These are phyloP conservation scores for Mimachlamys varia DNA, from an alignment of 2,888 invertebrate species.

Conservation along the genomic window DNA sequence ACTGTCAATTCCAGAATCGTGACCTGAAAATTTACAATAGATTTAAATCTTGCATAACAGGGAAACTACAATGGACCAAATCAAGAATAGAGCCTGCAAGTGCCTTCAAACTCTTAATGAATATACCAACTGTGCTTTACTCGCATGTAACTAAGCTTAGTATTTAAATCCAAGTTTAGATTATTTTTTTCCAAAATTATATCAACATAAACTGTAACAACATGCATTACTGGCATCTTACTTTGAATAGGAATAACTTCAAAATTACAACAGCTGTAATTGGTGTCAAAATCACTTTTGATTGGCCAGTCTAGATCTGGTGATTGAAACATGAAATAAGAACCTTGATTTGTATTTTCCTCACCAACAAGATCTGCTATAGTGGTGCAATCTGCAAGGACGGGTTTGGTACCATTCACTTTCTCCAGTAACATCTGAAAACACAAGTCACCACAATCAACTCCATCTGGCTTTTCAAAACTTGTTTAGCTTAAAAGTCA, in stretches of 20 bases:
- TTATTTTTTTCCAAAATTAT: no score
- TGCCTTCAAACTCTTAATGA: no score
- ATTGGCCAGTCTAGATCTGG: not conserved
- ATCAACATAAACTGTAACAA: no score
- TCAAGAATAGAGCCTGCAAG: no score
- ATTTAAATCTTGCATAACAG: no score
- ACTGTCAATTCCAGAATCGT: slow-evolving; percentile 59
- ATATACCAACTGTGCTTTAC: no score
- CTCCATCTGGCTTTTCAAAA: not conserved
- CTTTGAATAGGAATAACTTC: no score
- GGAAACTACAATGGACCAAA: no score
- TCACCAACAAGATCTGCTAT: slow-evolving; percentile 84
- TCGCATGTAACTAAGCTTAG: no score
- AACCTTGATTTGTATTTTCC: slow-evolving; percentile 48
- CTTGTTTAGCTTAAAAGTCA: not conserved
- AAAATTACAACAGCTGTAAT: not conserved
- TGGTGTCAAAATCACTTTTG: no score
- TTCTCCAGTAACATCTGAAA: slow-evolving; percentile 94
- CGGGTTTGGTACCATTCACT: slow-evolving; percentile 86
- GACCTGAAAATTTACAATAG: slow-evolving; percentile 40
- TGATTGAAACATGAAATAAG: not conserved
- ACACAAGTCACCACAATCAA: not conserved
- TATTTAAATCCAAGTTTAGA: no score
- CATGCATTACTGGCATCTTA: no score
- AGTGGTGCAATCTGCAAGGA: slow-evolving; percentile 81